Base-by-base conservation (phyloP, 1,140 invertebrate species). In the Trichonephila clavipes region DNA sequence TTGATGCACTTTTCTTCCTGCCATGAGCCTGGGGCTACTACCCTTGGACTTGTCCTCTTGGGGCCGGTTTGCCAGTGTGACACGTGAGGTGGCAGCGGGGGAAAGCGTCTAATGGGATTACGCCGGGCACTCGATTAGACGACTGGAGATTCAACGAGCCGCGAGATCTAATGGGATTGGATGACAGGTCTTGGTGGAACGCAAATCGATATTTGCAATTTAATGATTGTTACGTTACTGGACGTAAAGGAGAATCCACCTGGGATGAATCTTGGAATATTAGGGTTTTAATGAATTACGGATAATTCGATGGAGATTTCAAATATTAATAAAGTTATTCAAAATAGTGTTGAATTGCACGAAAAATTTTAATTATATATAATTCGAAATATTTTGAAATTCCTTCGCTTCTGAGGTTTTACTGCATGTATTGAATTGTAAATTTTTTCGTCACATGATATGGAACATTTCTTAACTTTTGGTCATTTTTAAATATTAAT, bases 121-220 rank as follows among this genome's bases (percentile, higher is more conserved):
- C 18, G 21, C 59, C 19, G 59, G 59, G 59, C 86, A 62, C 86
- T 66, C 86, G 59, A 85, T 85, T 59, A 58, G 51, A 85, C 83
- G 58, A 14, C 24, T 12, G 51, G 83, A 61, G 83, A 85, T 24
- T 85, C 83, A 85, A 61, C 58, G 83, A 85, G 83, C 21, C 83
- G 58, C 58, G 51, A 85, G 83, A 51, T 61, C n/a, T 85, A 85
- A 85, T 85, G 83, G 58, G 83, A 85, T 85, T 85, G 83, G 83
- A 28, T 61, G 83, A 85, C 83, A 85, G 83, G 51, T 85, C 28
- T 59, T 28, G 51, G 51, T 85, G 83, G 51, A 61, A 61, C 58
- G 83, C 83, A 85, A 85, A 85, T 85, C 83, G 83, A 85, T 85
- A 85, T 85, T 85, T 85, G 58, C 83, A 85, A 85, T 85, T 24